These are phyloP conservation scores for Antigone vipio DNA, from an alignment of 2,113 vertebrate genomes.

Conservation along the genomic window DNA sequence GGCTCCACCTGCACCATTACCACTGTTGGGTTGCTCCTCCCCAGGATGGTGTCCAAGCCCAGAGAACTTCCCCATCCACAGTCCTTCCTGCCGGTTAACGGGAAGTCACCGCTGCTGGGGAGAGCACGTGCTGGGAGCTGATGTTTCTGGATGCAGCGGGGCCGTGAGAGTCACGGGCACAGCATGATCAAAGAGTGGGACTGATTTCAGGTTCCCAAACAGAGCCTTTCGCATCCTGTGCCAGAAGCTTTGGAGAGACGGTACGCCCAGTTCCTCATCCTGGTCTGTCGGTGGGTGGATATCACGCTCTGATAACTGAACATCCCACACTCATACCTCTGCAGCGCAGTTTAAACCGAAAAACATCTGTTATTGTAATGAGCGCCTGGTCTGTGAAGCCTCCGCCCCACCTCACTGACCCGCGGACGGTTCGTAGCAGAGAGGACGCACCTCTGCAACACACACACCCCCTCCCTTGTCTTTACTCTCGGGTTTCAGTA, in stretches of 20 bases:
- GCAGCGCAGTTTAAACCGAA: not conserved
- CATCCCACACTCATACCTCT: not conserved
- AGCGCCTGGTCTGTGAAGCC: not conserved
- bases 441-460: not conserved
- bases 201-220: not conserved
- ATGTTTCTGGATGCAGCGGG: not conserved
- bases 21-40: not conserved
- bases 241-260: not conserved
- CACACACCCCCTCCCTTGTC: not conserved
- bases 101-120: not conserved
- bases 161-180: not conserved
- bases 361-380: accelerated
- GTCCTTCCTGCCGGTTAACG: not conserved
- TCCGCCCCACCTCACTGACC: accelerated
- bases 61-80: not conserved
- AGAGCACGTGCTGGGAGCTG: not conserved
- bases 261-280: not conserved
- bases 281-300: not conserved
- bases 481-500: accelerated
- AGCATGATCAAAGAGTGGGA: not conserved
- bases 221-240: not conserved
- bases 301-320: not conserved
- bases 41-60: not conserved
- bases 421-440: not conserved
- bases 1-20: not conserved